phyloP scores from a whole-genome alignment of 2,888 invertebrate species.

The Ormyrus nitidulus region DNA sequence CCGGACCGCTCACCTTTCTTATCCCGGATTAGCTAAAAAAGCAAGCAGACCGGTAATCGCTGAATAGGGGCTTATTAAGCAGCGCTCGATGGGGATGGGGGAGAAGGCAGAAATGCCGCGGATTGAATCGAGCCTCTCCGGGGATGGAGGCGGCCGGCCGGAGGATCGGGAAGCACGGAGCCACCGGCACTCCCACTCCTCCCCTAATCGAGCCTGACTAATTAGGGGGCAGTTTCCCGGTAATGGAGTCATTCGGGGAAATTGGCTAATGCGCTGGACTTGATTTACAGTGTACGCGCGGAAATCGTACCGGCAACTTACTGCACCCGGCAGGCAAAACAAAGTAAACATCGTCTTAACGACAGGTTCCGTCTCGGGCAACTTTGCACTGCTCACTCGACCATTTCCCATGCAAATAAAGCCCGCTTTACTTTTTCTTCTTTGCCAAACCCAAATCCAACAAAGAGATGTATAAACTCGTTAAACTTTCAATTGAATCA shows the following conservation, averaged over 20 bases:
- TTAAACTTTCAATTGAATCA: conserved; percentile 61
- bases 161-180: conserved; percentile 60
- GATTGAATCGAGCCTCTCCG: conserved; percentile 51
- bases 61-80: conserved; percentile 57
- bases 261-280: conserved; percentile 67
- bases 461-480: conserved; percentile 19
- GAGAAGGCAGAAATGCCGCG: conserved; percentile 34
- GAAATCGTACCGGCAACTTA: conserved; percentile 45
- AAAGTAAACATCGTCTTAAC: too few relatives aligned
- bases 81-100: conserved; percentile 46
- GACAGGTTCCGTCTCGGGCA: too few relatives aligned
- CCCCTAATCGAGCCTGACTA: conserved; percentile 71
- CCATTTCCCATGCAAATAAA: too few relatives aligned
- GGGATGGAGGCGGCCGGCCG: conserved; percentile 47
- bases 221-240: conserved; percentile 71
- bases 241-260: conserved; percentile 69
- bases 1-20: conserved; percentile 25
- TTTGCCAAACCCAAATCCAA: too few relatives aligned
- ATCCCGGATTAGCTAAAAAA: conserved; percentile 16
- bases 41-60: conserved; percentile 51
- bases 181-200: conserved; percentile 57
- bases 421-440: too few relatives aligned
- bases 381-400: too few relatives aligned
- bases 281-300: conserved; percentile 67
- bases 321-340: conserved; percentile 7